Evolutionary conservation across 2,888 invertebrate genomes (phyloP), one percentile per base, ranked within the genome.

Genomic region (Bembecia ichneumoniformis): DNA sequence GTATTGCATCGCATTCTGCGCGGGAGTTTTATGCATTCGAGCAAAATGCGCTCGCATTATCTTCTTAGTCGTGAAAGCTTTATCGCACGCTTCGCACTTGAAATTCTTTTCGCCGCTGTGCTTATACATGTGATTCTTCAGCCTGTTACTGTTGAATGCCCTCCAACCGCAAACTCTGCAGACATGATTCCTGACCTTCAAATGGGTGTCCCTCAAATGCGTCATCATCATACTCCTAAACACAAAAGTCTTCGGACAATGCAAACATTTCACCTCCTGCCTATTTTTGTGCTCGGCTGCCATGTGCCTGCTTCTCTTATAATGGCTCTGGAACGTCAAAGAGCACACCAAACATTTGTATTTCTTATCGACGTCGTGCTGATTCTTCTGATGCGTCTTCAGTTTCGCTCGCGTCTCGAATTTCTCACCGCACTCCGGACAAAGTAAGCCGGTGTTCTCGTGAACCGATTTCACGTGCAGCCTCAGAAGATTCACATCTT

Each of bases 51-150:
- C 82, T 11, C 66, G 64, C 84, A 84, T 82, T 1, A 83, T 83
- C 56, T 87, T 87, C 54, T 77, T 79, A 1, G 86, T 86, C 0
- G 82, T 77, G 47, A 84, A 87, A 0, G 82, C 77, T 48, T 86
- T 86, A 3, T 81, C 82, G 44, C 87, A 87, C 0, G 58, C 72
- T 0, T 82, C 78, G 14, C 87, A 86, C 40, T 81, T 81, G 47
- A 86, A 86, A 50, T 83, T 84, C 68, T 86, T 86, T 57, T 86
- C 86, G 0, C 86, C 84, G 17, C 82, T 84, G 35, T 86, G 86
- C 28, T 84, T 86, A 20, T 76, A 84, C 86, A 86, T 86, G 50
- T 87, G 87, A 17, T 82, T 81, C 56, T 87, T 88, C 48, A 91
- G 63, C 0, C 90, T 69, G 47, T 88, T 86, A 17, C 80, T 86